These are phyloP conservation scores for Astreopora myriophthalma DNA, from an alignment of 64 coral and sea anemone genomes.

Conservation along the genomic window DNA sequence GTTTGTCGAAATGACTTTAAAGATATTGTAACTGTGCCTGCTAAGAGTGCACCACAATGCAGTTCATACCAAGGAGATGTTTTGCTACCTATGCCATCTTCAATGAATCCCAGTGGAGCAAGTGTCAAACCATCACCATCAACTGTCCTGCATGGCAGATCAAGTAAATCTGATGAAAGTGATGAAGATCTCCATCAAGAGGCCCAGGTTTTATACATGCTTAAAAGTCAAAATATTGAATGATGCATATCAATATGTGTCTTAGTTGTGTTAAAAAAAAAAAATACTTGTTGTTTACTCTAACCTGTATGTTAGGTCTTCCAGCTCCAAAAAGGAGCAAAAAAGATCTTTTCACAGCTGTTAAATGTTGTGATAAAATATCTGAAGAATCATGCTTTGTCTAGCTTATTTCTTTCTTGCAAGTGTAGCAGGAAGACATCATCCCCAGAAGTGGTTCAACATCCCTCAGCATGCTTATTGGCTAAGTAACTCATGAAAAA, in stretches of 20 bases:
- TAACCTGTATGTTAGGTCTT: too few relatives aligned
- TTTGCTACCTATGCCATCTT: not conserved
- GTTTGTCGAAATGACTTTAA: not conserved
- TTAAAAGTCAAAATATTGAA: too few relatives aligned
- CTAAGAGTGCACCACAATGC: too few relatives aligned
- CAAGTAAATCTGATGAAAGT: not conserved
- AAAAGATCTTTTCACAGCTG: not conserved
- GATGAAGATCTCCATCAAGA: not conserved
- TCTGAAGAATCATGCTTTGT: too few relatives aligned
- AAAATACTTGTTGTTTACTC: too few relatives aligned
- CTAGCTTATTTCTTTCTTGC: not conserved
- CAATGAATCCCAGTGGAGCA: not conserved
- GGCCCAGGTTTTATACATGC: not conserved
- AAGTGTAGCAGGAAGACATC: constrained; percentile 9
- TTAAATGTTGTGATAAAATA: not conserved
- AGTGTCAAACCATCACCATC: not conserved
- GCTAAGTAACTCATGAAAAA: too few relatives aligned
- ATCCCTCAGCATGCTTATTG: not conserved
- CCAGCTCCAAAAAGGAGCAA: not conserved
- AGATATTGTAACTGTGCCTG: not conserved
- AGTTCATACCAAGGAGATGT: too few relatives aligned
- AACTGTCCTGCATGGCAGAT: not conserved
- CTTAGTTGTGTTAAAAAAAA: not conserved
- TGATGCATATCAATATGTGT: too few relatives aligned
- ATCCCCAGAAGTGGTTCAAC: not conserved